These are phyloP conservation scores for Chitala chitala DNA, from an alignment of 2,113 vertebrate species.

Conservation along the genomic window DNA sequence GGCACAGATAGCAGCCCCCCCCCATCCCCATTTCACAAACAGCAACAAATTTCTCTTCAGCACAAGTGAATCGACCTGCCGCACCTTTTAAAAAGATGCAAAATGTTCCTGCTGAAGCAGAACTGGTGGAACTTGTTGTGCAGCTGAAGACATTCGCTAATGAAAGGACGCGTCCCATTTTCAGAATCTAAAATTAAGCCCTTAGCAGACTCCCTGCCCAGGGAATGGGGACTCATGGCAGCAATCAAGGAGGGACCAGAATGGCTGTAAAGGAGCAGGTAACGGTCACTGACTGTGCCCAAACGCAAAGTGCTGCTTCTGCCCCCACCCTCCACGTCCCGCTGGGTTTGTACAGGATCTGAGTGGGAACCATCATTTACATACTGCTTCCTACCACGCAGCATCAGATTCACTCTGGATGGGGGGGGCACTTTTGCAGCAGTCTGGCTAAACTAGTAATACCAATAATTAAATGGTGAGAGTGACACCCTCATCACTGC, in stretches of 20 bases:
- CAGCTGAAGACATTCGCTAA: slow-evolving; percentile 20
- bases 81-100: too few species aligned
- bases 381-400: neutral
- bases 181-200: slow-evolving; percentile 49
- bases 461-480: too few species aligned
- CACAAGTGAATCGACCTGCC: neutral
- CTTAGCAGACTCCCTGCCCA: neutral
- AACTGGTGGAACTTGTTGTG: slow-evolving; percentile 27
- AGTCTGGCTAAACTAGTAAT: too few species aligned
- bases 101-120: neutral
- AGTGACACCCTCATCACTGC: too few species aligned
- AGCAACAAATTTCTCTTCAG: neutral
- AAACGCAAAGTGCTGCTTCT: too few species aligned
- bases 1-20: too few species aligned
- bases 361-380: neutral
- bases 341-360: neutral
- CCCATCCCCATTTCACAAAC: neutral
- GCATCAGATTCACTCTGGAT: too few species aligned
- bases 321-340: neutral
- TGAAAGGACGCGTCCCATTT: slow-evolving; percentile 43
- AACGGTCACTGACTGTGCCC: neutral
- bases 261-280: neutral
- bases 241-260: slow-evolving; percentile 18
- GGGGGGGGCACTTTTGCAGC: too few species aligned
- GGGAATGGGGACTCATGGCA: neutral